Base-by-base conservation (phyloP, 1,140 invertebrate species). In the Cataglyphis hispanica region DNA sequence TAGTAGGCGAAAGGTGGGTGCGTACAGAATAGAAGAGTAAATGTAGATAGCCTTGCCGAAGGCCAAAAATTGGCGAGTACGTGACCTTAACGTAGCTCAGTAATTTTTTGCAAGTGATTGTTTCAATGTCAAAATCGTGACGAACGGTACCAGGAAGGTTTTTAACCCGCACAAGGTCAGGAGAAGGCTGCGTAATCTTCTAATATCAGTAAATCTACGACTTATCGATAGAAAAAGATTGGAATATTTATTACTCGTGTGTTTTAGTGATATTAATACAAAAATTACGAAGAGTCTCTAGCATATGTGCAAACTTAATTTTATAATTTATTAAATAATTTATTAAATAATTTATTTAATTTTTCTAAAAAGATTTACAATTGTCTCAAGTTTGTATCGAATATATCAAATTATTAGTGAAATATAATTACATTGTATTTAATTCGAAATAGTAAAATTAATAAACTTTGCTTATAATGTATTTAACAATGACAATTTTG, bases 1-100 rank as follows among this genome's bases (percentile, higher is more conserved):
- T 86, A 84, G 70, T 86, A 84, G 56, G 25, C 80, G 85, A 80
- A 87, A 89, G 63, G 64, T 43, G 16, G 16, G 40, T 70, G 74
- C 77, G 27, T 25, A 37, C 53, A 19, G 37, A 85, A 83, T 84
- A 81, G 74, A 77, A 78, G 61, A 89, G 60, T 85, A 5, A 53
- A 50, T 50, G 31, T 50, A 16, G 10, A 19, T 69, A 77, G 25
- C 70, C 80, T 72, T 50, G 22, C 2, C 27, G 46, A 81, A 89
- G 76, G 81, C 31, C 66, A 11, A 1, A 74, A 67, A 2, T 77
- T 87, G 37, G 27, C 22, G 58, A 58, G 22, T 60, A 77, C 64
- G 43, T 10, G 81, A 40, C 85, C 81, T 89, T 67, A 60, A 19
- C 13, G 1, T 37, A 13, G 53, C 56, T 60, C 81, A 46, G 37